These are phyloP conservation scores for Polyergus mexicanus DNA, from an alignment of 1,140 invertebrate species.

Conservation along the genomic window DNA sequence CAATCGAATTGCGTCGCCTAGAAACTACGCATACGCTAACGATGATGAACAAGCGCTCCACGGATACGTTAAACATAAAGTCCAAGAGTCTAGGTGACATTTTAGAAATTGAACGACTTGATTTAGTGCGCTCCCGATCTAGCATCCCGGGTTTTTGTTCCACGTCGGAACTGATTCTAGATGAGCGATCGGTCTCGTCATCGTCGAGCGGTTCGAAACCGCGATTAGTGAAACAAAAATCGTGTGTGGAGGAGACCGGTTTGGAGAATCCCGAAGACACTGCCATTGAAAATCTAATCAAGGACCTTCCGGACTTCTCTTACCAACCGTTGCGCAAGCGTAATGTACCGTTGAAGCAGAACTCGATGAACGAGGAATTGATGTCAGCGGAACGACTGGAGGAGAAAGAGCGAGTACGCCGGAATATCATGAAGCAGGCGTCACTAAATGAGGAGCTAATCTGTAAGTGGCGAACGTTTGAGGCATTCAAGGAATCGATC, in stretches of 20 bases:
- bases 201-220: constrained; percentile 81
- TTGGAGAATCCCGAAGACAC: constrained; percentile 80
- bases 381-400: constrained; percentile 93
- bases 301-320: constrained; percentile 79
- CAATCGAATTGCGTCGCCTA: constrained; percentile 95
- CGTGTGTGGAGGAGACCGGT: constrained; percentile 79
- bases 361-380: constrained; percentile 95
- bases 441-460: constrained; percentile 95
- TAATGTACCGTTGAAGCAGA: constrained; percentile 93
- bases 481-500: constrained; percentile 91
- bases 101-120: constrained; percentile 89
- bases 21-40: constrained; percentile 90
- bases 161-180: constrained; percentile 79
- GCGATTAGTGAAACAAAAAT: constrained; percentile 82
- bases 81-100: constrained; percentile 94
- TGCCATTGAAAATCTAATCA: constrained; percentile 82
- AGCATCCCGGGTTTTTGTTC: constrained; percentile 90
- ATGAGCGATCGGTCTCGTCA: constrained; percentile 75
- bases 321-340: constrained; percentile 78
- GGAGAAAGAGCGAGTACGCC: constrained; percentile 94
- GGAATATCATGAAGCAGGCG: constrained; percentile 95
- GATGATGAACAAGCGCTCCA: constrained; percentile 81
- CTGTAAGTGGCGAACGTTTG: constrained; percentile 90
- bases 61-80: constrained; percentile 88
- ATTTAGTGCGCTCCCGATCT: constrained; percentile 91